phyloP scores from a whole-genome alignment of 2,113 vertebrate species.

The Gallinago jamesoni region DNA sequence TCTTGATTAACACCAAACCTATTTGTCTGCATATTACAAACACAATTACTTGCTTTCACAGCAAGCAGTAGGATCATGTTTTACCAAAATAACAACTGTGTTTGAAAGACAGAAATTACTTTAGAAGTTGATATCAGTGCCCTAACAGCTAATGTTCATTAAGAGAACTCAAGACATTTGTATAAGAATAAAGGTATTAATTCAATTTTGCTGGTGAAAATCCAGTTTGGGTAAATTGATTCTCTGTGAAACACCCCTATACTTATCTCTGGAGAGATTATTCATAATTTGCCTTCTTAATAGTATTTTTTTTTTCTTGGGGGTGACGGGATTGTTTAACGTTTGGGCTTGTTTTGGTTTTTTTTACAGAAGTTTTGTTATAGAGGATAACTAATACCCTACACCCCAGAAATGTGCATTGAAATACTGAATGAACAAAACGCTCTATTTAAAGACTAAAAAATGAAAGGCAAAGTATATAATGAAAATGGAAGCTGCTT shows the following conservation, averaged over 20 bases:
- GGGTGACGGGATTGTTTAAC: background rate
- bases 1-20: background rate
- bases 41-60: background rate
- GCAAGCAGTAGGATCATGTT: background rate
- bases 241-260: background rate
- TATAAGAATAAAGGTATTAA: background rate
- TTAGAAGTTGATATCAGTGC: background rate
- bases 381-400: background rate
- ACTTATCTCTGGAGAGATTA: background rate
- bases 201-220: background rate
- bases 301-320: background rate
- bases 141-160: background rate
- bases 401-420: background rate
- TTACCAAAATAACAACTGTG: background rate
- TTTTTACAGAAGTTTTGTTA: background rate
- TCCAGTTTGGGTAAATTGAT: background rate
- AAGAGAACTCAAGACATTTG: background rate
- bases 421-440: background rate
- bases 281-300: background rate
- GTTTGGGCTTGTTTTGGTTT: fast-evolving
- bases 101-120: background rate
- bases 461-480: background rate
- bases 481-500: background rate
- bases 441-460: background rate
- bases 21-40: background rate